Evolutionary conservation across 2,113 vertebrate species (phyloP).

Genomic region (Scortum barcoo): DNA sequence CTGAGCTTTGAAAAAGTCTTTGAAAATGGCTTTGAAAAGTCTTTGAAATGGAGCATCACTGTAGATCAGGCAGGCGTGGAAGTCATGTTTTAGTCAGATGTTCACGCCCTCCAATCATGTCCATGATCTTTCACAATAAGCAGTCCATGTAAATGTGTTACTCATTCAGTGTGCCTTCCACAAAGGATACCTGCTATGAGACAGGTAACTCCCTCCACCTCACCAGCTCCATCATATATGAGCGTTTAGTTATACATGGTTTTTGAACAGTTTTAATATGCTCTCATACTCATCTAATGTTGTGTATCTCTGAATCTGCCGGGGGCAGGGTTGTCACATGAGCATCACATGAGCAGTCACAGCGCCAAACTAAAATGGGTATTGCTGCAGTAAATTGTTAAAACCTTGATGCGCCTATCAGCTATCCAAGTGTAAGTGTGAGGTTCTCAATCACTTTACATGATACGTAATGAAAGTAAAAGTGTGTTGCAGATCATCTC

Average conservation of each 20-base stretch:
- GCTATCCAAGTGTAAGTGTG: too few relatives aligned
- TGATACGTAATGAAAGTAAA: too few relatives aligned
- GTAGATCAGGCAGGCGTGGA: neutral
- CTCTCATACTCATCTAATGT: neutral
- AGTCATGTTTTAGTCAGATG: neutral
- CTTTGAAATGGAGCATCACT: neutral
- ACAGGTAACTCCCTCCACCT: neutral
- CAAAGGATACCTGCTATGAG: neutral
- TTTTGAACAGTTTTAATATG: neutral
- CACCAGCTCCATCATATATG: neutral
- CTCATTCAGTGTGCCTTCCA: neutral
- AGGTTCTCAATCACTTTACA: too few relatives aligned
- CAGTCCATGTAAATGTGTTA: too few relatives aligned
- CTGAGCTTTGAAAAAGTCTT: too few relatives aligned
- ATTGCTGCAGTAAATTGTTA: neutral
- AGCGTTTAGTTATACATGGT: neutral
- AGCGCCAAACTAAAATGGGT: too few relatives aligned
- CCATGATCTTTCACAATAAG: neutral
- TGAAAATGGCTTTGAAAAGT: too few relatives aligned
- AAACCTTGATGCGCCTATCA: neutral
- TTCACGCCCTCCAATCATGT: neutral
- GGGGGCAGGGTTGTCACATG: too few relatives aligned
- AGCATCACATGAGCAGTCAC: too few relatives aligned
- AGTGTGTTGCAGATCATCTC: too few relatives aligned
- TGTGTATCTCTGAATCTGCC: too few relatives aligned